Evolutionary conservation across 2,113 vertebrate genomes (phyloP).

Genomic region (Xyliphius kryptos): DNA sequence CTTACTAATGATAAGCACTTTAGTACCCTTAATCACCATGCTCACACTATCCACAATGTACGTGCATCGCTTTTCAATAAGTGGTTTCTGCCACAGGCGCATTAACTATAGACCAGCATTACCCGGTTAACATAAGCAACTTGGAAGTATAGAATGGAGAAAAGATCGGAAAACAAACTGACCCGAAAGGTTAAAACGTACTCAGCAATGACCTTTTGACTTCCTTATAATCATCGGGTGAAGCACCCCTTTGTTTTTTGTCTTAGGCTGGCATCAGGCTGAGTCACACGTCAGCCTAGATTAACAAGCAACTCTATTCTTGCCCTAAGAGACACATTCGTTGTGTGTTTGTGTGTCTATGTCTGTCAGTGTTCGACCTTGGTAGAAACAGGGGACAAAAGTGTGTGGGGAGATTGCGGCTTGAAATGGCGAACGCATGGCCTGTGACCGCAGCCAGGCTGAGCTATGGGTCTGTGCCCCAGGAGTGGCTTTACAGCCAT

Average conservation of each 20-base stretch:
- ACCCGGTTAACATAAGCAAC: slow-evolving; percentile 36
- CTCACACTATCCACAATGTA: slow-evolving; percentile 21
- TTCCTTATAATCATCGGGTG: slow-evolving; percentile 59
- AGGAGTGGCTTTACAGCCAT: slow-evolving; percentile 26
- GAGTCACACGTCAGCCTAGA: slow-evolving; percentile 72
- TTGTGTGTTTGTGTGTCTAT: slow-evolving; percentile 11
- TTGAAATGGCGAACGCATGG: slow-evolving; percentile 16
- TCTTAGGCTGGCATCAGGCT: slow-evolving; percentile 60
- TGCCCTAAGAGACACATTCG: slow-evolving; percentile 29
- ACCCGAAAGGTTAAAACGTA: slow-evolving; percentile 46
- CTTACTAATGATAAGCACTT: slow-evolving; percentile 36
- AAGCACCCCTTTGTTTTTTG: slow-evolving; percentile 58
- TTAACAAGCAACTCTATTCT: slow-evolving; percentile 65
- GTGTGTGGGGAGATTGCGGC: slow-evolving; percentile 24
- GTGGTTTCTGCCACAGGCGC: slow-evolving; percentile 9
- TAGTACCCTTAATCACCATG: slow-evolving; percentile 37
- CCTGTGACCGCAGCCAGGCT: slow-evolving; percentile 24
- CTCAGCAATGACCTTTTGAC: slow-evolving; percentile 59
- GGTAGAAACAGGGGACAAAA: slow-evolving; percentile 44
- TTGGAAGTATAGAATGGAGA: slow-evolving; percentile 35
- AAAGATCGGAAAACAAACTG: slow-evolving; percentile 28
- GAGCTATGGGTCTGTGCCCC: slow-evolving; percentile 22
- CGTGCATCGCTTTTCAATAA: slow-evolving; percentile 28
- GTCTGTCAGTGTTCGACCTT: slow-evolving; percentile 55
- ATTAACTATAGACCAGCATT: slow-evolving; percentile 38